A percentile compares a stretch with the other conserved stretches of the same genome.
phyloP scores from a whole-genome alignment of 2,113 vertebrate species.

The Epinephelus fuscoguttatus region DNA sequence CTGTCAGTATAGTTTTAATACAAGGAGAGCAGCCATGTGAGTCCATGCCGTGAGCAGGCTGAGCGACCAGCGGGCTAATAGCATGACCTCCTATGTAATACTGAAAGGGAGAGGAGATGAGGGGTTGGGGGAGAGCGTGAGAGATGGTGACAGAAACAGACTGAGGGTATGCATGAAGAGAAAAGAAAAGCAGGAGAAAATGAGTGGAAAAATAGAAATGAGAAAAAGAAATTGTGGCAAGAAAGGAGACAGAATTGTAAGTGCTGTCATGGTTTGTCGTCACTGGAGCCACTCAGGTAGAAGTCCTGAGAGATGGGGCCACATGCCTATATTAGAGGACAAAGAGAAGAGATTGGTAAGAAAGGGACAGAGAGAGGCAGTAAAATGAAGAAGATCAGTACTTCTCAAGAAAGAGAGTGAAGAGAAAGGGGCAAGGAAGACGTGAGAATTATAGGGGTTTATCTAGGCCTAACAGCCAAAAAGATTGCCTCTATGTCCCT shows the following conservation, averaged over 20 bases:
- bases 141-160: neutral
- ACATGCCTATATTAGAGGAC: neutral
- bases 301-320: conserved; percentile 13
- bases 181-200: neutral
- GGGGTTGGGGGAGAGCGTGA: neutral
- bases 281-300: conserved; percentile 4
- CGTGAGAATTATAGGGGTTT: neutral
- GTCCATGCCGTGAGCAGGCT: conserved; percentile 25
- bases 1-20: conserved; percentile 26
- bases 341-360: conserved; percentile 17
- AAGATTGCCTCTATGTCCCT: conserved; percentile 3
- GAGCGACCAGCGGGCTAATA: conserved; percentile 46
- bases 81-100: conserved; percentile 25
- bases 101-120: neutral
- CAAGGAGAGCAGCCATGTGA: conserved; percentile 36
- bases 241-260: neutral
- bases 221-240: too few species aligned
- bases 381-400: conserved; percentile 17
- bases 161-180: neutral
- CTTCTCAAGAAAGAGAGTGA: conserved; percentile 20
- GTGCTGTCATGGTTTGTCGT: neutral
- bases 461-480: neutral
- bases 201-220: neutral
- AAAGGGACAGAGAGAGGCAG: neutral
- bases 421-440: neutral